Evolutionary conservation across 2,888 invertebrate genomes (phyloP).

Genomic region (Tanypteryx hageni): DNA sequence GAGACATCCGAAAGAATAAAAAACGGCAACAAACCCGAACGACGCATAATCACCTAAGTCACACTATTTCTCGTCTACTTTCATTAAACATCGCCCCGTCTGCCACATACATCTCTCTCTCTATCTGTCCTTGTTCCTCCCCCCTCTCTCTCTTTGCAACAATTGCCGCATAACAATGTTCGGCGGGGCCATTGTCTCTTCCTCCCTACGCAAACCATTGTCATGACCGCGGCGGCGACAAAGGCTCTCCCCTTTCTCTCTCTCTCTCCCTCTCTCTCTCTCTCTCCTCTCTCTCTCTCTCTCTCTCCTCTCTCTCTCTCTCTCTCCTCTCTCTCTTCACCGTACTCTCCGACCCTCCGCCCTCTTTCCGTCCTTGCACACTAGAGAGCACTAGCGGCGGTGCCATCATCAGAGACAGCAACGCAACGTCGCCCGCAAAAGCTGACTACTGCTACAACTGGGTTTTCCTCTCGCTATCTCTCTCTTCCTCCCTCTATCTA

Average conservation of each 20-base stretch:
- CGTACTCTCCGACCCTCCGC: neutral
- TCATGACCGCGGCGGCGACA: conserved; percentile 43
- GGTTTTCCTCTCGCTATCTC: neutral
- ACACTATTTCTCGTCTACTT: neutral
- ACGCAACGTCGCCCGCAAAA: conserved; percentile 16
- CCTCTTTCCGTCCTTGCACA: neutral
- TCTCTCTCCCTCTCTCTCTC: neutral
- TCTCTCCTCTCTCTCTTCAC: neutral
- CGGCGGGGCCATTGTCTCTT: conserved; percentile 52
- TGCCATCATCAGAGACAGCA: conserved; percentile 14
- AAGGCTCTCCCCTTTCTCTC: neutral
- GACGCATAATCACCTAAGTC: neutral
- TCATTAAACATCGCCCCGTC: conserved; percentile 17
- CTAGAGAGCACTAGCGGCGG: conserved; percentile 12
- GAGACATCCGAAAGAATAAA: neutral
- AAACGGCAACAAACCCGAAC: neutral
- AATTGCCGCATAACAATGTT: conserved; percentile 63
- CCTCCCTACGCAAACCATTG: conserved; percentile 30
- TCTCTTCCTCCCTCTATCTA: neutral
- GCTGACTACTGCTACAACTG: conserved; percentile 28
- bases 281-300: neutral
- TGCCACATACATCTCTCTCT: neutral
- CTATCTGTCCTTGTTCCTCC: no score
- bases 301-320: neutral
- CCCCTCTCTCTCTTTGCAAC: conserved; percentile 21